These are phyloP conservation scores for Drusus annulatus DNA, from an alignment of 1,140 invertebrate species.

Conservation along the genomic window DNA sequence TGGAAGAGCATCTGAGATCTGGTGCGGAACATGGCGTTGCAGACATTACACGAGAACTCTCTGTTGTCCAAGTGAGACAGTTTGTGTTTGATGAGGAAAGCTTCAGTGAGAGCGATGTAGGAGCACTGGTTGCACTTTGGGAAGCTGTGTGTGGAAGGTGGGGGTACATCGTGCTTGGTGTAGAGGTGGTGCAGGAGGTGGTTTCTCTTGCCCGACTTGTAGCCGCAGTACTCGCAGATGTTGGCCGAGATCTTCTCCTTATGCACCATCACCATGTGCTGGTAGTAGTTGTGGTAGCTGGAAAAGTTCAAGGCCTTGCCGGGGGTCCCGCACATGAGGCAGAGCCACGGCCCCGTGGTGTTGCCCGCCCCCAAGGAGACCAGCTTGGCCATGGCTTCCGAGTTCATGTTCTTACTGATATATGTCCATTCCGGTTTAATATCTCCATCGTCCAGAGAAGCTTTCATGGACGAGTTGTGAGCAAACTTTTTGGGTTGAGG, in stretches of 20 bases:
- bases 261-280: constrained; percentile 86
- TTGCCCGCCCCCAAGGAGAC: constrained; percentile 73
- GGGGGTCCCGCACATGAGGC: constrained; percentile 77
- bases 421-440: constrained; percentile 63
- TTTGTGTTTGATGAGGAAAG: constrained; percentile 78
- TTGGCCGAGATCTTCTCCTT: constrained; percentile 84
- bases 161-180: constrained; percentile 83
- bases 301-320: constrained; percentile 79
- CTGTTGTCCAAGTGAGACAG: constrained; percentile 69
- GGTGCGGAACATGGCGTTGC: constrained; percentile 70
- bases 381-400: constrained; percentile 67
- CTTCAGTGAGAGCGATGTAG: constrained; percentile 81
- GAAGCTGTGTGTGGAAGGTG: constrained; percentile 79
- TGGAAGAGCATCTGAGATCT: constrained; percentile 69
- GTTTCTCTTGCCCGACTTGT: constrained; percentile 82
- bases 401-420: constrained; percentile 67
- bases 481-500: constrained; percentile 56
- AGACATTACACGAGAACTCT: constrained; percentile 69
- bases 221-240: constrained; percentile 89
- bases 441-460: constrained; percentile 16
- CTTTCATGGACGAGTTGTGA: constrained; percentile 67
- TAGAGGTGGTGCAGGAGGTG: constrained; percentile 86
- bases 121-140: constrained; percentile 84
- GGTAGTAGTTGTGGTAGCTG: constrained; percentile 83
- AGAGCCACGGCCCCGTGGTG: constrained; percentile 78